Conservation (phyloP, 2,888 invertebrate genomes). For the Lepidochitona cinerea region DNA sequence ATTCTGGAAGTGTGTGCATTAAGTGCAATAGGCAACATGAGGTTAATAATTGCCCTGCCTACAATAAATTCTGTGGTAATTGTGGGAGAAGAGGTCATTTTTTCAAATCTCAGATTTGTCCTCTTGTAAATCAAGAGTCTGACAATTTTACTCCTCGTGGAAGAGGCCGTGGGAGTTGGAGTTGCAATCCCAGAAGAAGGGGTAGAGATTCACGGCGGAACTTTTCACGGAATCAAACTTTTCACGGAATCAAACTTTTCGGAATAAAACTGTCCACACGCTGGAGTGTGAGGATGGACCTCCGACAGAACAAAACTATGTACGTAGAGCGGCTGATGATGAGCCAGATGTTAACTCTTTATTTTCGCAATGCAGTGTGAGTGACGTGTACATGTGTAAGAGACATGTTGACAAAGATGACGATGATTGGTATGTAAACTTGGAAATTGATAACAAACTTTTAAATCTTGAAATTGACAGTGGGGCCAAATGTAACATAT, state of each 20-base stretch:
- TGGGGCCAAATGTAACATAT: slow-evolving; percentile 10
- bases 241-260: no score
- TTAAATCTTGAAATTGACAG: neutral
- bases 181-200: no score
- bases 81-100: no score
- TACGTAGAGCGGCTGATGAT: no score
- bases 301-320: neutral
- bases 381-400: slow-evolving; percentile 11
- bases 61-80: no score
- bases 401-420: neutral
- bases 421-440: slow-evolving; percentile 2
- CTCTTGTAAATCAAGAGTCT: no score
- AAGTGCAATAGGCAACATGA: slow-evolving; percentile 13
- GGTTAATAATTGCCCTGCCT: slow-evolving; percentile 15
- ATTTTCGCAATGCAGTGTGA: slow-evolving; percentile 16
- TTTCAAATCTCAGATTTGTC: no score
- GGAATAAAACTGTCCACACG: no score
- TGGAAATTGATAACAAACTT: neutral
- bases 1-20: neutral
- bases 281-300: neutral
- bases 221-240: no score
- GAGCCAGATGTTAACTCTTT: slow-evolving; percentile 9
- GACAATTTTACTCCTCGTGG: no score
- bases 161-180: no score
- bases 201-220: no score